phyloP scores from a whole-genome alignment of 2,113 vertebrate genomes.

The Polypterus senegalus region DNA sequence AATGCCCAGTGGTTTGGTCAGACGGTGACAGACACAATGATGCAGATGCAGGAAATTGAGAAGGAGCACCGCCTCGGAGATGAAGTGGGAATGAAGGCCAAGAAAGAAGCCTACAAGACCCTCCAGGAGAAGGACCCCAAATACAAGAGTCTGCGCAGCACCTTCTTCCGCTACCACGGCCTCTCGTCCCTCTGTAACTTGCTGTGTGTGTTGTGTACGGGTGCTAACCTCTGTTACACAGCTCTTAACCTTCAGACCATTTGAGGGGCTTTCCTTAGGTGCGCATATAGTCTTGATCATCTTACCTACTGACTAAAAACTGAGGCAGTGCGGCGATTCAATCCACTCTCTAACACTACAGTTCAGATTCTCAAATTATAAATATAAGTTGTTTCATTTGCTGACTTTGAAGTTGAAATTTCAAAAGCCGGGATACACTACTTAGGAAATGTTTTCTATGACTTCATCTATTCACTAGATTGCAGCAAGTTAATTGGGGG shows the following conservation, averaged over 20 bases:
- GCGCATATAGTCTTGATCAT: too few species aligned
- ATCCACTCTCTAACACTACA: too few species aligned
- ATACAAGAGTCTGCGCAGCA: slow-evolving; percentile 42
- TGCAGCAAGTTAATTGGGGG: too few species aligned
- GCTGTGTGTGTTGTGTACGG: slow-evolving; percentile 55
- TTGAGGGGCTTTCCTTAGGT: slow-evolving; percentile 23
- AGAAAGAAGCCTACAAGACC: slow-evolving; percentile 52
- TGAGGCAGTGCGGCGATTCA: too few species aligned
- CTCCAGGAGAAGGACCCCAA: slow-evolving; percentile 68
- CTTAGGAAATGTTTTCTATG: too few species aligned
- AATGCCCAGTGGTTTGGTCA: slow-evolving; percentile 66
- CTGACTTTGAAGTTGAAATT: too few species aligned
- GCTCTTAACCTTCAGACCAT: slow-evolving; percentile 57
- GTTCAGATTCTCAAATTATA: too few species aligned
- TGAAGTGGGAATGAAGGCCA: slow-evolving; percentile 43
- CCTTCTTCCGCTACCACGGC: slow-evolving; percentile 62
- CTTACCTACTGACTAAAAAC: too few species aligned
- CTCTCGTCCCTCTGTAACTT: slow-evolving; percentile 68
- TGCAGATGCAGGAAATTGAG: slow-evolving; percentile 59
- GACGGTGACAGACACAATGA: slow-evolving; percentile 44
- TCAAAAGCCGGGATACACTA: too few species aligned
- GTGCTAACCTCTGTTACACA: slow-evolving; percentile 50
- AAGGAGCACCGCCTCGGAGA: slow-evolving; percentile 58
- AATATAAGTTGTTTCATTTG: too few species aligned
- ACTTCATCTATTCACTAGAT: too few species aligned